phyloP scores from a whole-genome alignment of 2,113 vertebrate species.

The Grammomys dolichurus region DNA sequence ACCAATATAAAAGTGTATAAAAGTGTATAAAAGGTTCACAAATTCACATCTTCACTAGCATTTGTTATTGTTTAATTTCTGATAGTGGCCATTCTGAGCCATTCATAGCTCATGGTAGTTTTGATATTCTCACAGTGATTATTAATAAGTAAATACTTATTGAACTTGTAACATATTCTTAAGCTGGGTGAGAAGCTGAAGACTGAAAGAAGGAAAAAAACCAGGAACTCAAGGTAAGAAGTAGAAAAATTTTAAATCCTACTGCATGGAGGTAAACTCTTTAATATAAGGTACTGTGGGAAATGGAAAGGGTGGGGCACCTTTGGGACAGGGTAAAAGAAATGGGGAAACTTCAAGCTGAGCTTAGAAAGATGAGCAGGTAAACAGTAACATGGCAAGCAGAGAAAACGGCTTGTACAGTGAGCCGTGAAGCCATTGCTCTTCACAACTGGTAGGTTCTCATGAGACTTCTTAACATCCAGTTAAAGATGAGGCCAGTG shows the following conservation, averaged over 20 bases:
- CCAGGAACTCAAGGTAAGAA: not conserved
- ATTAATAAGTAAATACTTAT: slow-evolving; percentile 8
- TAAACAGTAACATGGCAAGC: not conserved
- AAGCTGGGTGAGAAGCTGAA: not conserved
- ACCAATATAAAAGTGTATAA: not conserved
- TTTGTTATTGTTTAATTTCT: not conserved
- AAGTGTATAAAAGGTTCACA: not conserved
- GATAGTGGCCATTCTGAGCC: not conserved
- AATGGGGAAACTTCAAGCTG: not conserved
- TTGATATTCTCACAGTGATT: not conserved
- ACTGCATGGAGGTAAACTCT: not conserved
- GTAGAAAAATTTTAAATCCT: slow-evolving; percentile 24
- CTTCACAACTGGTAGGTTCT: not conserved
- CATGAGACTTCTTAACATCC: not conserved
- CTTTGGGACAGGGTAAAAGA: slow-evolving; percentile 2
- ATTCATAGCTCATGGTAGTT: not conserved
- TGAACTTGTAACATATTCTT: not conserved
- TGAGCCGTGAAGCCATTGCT: not conserved
- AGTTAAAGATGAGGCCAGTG: not conserved
- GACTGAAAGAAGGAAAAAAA: slow-evolving; percentile 3
- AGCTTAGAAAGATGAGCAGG: slow-evolving; percentile 28
- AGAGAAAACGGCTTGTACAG: not conserved
- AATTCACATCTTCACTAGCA: not conserved
- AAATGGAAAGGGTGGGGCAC: not conserved
- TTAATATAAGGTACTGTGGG: not conserved